These are phyloP conservation scores for Progne subis DNA, from an alignment of 2,113 vertebrate genomes.

Conservation along the genomic window DNA sequence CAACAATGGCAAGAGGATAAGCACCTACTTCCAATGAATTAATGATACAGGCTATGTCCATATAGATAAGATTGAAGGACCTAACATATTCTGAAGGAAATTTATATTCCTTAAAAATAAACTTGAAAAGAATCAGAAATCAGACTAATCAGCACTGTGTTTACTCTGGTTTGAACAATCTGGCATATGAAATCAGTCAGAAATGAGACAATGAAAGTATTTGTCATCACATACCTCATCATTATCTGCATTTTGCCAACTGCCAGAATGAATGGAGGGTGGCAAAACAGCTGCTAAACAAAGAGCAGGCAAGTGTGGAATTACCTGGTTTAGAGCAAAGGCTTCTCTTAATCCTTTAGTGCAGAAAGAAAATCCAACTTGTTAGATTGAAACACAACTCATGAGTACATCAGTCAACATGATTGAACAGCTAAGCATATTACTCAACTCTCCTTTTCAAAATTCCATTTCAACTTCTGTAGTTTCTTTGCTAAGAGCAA, in stretches of 20 bases:
- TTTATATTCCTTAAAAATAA: neutral
- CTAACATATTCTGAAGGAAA: neutral
- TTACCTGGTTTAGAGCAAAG: neutral
- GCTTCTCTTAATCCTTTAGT: neutral
- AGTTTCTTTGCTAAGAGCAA: conserved; percentile 12
- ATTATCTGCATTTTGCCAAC: neutral
- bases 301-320: neutral
- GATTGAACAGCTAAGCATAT: neutral
- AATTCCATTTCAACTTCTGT: conserved; percentile 37
- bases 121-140: neutral
- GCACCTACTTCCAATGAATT: neutral
- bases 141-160: neutral
- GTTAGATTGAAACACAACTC: neutral
- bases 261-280: neutral
- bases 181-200: neutral
- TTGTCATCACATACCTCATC: neutral
- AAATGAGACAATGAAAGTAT: neutral
- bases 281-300: neutral
- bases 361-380: neutral
- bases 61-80: neutral
- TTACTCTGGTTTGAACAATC: neutral
- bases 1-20: neutral
- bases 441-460: conserved; percentile 9
- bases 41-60: neutral
- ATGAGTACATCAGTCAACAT: neutral